These are phyloP conservation scores for Exephanes ischioxanthus DNA, from an alignment of 2,888 invertebrate species.

Conservation along the genomic window DNA sequence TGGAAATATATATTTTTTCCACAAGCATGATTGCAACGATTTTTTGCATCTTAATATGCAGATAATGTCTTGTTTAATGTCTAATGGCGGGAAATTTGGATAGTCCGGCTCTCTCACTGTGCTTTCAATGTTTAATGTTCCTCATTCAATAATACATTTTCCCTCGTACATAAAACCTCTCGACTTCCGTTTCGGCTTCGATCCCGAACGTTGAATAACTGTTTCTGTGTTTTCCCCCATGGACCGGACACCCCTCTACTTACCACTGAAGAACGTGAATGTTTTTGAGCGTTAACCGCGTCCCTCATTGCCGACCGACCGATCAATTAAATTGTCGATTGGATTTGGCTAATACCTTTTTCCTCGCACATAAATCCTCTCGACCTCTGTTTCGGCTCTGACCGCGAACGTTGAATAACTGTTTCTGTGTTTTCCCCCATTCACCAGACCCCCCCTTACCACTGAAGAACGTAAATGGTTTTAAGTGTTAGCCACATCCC, in stretches of 20 bases:
- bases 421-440: constrained; percentile 16
- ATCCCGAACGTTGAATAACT: constrained; percentile 2
- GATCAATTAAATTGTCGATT: no score
- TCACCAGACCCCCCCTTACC: neutral
- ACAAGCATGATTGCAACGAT: no score
- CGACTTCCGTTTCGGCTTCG: neutral
- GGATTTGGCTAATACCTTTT: constrained; percentile 4
- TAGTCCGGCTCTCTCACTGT: neutral
- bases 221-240: constrained; percentile 17
- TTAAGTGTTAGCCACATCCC: no score
- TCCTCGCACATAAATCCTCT: neutral
- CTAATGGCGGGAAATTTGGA: no score
- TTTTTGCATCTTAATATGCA: no score
- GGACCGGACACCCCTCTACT: neutral
- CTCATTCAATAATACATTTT: constrained; percentile 28
- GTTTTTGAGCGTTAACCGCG: neutral
- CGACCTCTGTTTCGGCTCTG: neutral
- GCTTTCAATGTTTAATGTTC: constrained; percentile 14
- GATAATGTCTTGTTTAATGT: no score
- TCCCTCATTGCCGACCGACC: no score
- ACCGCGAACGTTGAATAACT: neutral
- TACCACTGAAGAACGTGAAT: neutral
- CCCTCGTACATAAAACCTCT: neutral
- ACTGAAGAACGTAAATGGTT: no score
- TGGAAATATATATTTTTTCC: no score